phyloP scores from a whole-genome alignment of 64 coral and sea anemone species.

The Montipora cactus region DNA sequence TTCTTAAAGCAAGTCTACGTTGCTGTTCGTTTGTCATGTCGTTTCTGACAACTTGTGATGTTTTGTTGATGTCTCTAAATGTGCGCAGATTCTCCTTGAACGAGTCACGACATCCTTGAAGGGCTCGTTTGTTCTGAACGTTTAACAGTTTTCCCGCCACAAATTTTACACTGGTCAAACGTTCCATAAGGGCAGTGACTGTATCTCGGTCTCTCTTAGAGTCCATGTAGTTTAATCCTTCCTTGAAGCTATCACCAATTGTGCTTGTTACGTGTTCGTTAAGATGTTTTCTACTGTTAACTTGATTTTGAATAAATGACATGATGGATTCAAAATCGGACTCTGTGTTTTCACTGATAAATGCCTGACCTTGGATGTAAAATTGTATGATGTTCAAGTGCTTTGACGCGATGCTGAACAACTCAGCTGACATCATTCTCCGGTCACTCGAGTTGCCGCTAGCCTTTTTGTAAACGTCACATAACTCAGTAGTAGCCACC shows the following conservation, averaged over 20 bases:
- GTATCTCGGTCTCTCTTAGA: no score
- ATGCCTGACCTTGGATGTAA: conserved; percentile 16
- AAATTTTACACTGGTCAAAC: neutral
- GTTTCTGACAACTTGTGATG: conserved; percentile 35
- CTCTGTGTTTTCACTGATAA: neutral
- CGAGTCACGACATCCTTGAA: conserved; percentile 6
- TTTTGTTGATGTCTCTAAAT: neutral
- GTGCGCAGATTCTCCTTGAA: neutral
- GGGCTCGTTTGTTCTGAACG: neutral
- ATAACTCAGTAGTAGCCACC: neutral
- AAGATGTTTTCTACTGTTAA: neutral
- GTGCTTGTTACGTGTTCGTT: neutral
- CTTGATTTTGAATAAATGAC: neutral
- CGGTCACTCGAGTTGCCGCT: no score
- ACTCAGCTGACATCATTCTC: neutral
- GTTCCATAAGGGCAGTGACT: neutral
- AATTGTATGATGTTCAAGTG: conserved; percentile 9
- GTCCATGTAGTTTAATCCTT: neutral
- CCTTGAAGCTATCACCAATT: conserved; percentile 6
- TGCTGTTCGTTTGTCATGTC: conserved; percentile 25
- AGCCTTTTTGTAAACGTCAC: no score
- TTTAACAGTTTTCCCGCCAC: neutral
- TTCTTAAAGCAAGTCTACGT: neutral
- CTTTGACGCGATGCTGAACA: neutral
- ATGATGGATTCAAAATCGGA: neutral